Conservation (phyloP, 2,888 invertebrate genomes). For the Dryadula phaetusa region DNA sequence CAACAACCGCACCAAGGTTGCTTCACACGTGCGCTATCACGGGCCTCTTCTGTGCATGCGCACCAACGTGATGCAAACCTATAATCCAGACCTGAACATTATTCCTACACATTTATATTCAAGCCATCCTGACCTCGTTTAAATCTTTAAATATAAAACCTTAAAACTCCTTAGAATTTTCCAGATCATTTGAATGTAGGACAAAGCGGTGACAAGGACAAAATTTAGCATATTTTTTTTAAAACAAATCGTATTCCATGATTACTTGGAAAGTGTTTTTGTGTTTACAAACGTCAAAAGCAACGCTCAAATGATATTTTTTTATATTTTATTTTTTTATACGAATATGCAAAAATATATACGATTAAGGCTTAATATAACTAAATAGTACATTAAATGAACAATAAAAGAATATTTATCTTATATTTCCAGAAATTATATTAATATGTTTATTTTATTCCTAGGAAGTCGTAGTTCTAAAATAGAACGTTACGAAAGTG, state of each 20-base stretch:
- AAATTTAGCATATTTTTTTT: conserved; percentile 23
- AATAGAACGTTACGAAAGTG: conserved; percentile 38
- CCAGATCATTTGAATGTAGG: conserved; percentile 19
- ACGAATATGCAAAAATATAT: neutral
- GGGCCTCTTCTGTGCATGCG: conserved; percentile 47
- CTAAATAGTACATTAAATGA: too few species aligned
- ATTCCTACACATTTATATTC: conserved; percentile 44
- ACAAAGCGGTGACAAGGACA: conserved; percentile 27
- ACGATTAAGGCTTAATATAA: too few species aligned
- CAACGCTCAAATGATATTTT: neutral
- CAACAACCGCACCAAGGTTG: conserved; percentile 57
- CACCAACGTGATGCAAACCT: conserved; percentile 57
- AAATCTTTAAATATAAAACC: conserved; percentile 27
- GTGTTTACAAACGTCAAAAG: neutral
- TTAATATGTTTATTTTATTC: neutral
- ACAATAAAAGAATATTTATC: neutral
- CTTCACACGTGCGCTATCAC: conserved; percentile 57
- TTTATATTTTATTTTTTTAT: too few species aligned
- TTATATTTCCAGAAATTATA: neutral
- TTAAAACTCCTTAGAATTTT: conserved; percentile 21
- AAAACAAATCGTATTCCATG: conserved; percentile 19
- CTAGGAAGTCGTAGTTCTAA: conserved; percentile 12
- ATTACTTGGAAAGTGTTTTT: conserved; percentile 3
- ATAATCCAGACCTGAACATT: conserved; percentile 40
- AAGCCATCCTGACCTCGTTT: conserved; percentile 43